Percentiles rank a stretch among this genome's conserved stretches.
These are phyloP conservation scores for Orientallactaga bullata DNA, from an alignment of 2,113 vertebrate genomes.

Conservation along the genomic window DNA sequence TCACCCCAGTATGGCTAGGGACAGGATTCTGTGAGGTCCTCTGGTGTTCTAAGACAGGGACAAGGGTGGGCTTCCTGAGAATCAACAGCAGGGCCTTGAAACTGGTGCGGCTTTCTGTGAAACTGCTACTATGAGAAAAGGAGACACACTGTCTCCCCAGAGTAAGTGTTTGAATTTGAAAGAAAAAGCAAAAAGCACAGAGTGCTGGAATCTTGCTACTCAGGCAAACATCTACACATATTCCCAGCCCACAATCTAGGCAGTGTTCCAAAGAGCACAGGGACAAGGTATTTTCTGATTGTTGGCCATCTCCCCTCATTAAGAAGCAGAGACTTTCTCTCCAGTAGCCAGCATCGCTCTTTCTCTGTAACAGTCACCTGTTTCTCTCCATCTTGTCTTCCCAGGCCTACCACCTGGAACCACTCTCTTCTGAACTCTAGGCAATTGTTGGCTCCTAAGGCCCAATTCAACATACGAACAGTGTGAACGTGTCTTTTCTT, in stretches of 20 bases:
- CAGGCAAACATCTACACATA: slow-evolving; percentile 51
- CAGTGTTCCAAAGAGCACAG: background rate
- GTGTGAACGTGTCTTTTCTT: slow-evolving; percentile 42
- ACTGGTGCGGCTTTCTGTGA: background rate
- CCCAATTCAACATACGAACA: background rate
- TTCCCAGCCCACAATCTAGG: background rate
- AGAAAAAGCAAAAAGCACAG: background rate
- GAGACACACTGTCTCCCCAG: slow-evolving; percentile 63
- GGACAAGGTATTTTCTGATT: slow-evolving; percentile 5
- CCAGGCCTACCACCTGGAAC: slow-evolving; percentile 12
- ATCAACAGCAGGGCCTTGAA: background rate
- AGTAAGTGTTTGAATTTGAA: slow-evolving; percentile 33
- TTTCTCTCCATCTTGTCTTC: background rate
- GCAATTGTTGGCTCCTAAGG: slow-evolving; percentile 54
- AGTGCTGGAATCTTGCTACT: slow-evolving; percentile 55
- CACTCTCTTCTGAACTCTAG: background rate
- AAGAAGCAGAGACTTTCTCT: background rate
- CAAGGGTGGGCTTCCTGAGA: background rate
- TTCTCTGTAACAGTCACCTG: background rate
- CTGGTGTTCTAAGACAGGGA: background rate
- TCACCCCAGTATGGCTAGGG: accelerated
- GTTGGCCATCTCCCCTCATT: background rate
- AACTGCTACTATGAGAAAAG: background rate
- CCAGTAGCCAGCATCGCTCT: background rate
- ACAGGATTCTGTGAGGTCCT: background rate